Percentiles rank a stretch among this genome's conserved stretches.
phyloP scores from a whole-genome alignment of 2,113 vertebrate genomes.

The Apodemus speciosus region DNA sequence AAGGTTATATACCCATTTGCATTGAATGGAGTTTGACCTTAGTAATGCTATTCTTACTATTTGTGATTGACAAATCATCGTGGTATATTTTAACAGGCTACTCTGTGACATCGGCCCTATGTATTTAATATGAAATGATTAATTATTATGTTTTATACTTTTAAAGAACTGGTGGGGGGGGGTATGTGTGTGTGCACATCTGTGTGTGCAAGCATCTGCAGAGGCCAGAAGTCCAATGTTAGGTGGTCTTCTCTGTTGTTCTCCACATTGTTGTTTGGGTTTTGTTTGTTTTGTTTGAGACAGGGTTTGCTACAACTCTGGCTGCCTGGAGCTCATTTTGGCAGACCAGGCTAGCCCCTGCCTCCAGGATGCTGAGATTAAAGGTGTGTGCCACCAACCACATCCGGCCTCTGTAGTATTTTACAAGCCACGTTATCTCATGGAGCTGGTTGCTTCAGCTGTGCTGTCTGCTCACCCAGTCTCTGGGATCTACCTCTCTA shows the following conservation, averaged over 20 bases:
- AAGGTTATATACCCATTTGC: background rate
- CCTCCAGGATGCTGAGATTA: background rate
- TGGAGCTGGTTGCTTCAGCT: background rate
- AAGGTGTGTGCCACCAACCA: background rate
- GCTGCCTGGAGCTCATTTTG: background rate
- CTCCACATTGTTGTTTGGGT: background rate
- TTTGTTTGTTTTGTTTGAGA: background rate
- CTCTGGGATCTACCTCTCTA: background rate
- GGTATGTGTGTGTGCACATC: background rate
- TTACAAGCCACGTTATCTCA: background rate
- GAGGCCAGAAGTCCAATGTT: background rate
- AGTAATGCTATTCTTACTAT: background rate
- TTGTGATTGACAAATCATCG: background rate
- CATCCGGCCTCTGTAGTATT: background rate
- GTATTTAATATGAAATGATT: background rate
- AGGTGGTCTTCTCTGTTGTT: background rate
- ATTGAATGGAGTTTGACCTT: background rate
- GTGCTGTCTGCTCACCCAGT: background rate
- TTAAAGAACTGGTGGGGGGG: background rate
- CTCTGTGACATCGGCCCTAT: background rate
- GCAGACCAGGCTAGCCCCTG: background rate
- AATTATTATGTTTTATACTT: background rate
- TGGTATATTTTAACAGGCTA: background rate
- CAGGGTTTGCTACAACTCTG: background rate
- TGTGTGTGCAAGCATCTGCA: background rate